These are phyloP conservation scores for Sebastes cheni DNA, from an alignment of 2,797 vertebrate genomes.

Conservation along the genomic window DNA sequence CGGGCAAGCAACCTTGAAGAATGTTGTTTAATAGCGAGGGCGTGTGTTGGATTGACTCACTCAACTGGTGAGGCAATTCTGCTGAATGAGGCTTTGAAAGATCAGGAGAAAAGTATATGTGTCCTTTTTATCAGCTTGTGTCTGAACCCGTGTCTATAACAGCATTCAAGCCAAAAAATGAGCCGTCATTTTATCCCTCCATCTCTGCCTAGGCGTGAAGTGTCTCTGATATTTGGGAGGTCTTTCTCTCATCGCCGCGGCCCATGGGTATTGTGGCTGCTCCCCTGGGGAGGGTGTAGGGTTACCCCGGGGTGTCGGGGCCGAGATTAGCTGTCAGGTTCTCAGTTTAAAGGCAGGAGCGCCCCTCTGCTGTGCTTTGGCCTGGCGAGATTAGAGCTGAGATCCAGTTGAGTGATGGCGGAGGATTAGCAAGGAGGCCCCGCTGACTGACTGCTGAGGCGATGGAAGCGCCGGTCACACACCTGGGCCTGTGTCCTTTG, in stretches of 20 bases:
- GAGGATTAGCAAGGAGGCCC: constrained; percentile 67
- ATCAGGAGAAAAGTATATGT: neutral
- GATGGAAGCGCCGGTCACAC: constrained; percentile 41
- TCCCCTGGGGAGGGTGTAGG: constrained; percentile 49
- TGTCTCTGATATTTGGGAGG: constrained; percentile 46
- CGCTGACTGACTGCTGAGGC: constrained; percentile 66
- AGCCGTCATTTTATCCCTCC: constrained; percentile 9
- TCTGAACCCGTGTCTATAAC: neutral
- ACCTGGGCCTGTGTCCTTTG: constrained; percentile 61
- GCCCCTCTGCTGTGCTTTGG: constrained; percentile 40
- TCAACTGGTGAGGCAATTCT: neutral
- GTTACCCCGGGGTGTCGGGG: constrained; percentile 66
- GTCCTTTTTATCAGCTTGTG: neutral
- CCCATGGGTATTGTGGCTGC: constrained; percentile 30
- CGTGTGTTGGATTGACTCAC: neutral
- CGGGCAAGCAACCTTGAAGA: constrained; percentile 1
- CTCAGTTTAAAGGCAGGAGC: constrained; percentile 59
- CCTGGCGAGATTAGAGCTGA: constrained; percentile 66
- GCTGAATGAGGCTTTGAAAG: neutral
- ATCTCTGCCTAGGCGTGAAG: constrained; percentile 27
- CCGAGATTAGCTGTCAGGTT: constrained; percentile 67
- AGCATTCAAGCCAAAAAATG: constrained; percentile 9
- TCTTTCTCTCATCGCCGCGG: constrained; percentile 57
- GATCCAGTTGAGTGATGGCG: constrained; percentile 73
- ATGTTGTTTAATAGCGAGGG: neutral